phyloP scores from a whole-genome alignment of 2,888 invertebrate species.

The Meteorus colon region DNA sequence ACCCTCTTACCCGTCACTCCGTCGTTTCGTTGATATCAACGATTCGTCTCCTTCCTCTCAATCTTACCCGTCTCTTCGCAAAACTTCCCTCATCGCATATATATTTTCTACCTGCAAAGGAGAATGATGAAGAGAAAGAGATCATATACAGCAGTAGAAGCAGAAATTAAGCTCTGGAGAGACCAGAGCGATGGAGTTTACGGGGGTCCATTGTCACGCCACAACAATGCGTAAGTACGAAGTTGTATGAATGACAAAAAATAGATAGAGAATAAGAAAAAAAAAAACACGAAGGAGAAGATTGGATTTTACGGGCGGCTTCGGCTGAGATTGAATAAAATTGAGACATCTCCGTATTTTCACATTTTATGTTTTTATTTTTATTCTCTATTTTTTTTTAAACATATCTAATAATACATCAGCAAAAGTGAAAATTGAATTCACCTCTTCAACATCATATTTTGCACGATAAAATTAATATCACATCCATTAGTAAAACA shows the following conservation, averaged over 20 bases:
- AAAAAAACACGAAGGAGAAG: background rate
- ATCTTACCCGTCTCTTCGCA: background rate
- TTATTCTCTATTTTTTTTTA: background rate
- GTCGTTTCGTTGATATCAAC: conserved; percentile 13
- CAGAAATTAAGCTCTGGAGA: conserved; percentile 29
- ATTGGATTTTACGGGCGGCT: conserved; percentile 30
- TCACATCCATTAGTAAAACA: too few species aligned
- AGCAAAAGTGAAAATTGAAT: too few species aligned
- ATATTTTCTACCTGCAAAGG: conserved; percentile 24
- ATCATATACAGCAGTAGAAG: conserved; percentile 8
- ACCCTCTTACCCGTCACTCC: background rate
- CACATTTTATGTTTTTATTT: background rate
- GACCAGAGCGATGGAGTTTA: background rate
- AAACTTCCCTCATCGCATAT: background rate
- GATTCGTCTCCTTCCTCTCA: conserved; percentile 32
- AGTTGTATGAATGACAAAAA: conserved; percentile 30
- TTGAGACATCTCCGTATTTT: conserved; percentile 24
- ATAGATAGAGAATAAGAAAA: background rate
- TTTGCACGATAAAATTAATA: too few species aligned
- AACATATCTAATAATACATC: too few species aligned
- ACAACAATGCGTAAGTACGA: conserved; percentile 47
- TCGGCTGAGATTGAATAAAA: background rate
- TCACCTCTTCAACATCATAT: too few species aligned
- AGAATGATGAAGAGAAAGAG: conserved; percentile 1
- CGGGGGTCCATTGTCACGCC: conserved; percentile 39